Base-by-base conservation (phyloP, 2,113 vertebrate species). In the Leptobrachium ailaonicum region DNA sequence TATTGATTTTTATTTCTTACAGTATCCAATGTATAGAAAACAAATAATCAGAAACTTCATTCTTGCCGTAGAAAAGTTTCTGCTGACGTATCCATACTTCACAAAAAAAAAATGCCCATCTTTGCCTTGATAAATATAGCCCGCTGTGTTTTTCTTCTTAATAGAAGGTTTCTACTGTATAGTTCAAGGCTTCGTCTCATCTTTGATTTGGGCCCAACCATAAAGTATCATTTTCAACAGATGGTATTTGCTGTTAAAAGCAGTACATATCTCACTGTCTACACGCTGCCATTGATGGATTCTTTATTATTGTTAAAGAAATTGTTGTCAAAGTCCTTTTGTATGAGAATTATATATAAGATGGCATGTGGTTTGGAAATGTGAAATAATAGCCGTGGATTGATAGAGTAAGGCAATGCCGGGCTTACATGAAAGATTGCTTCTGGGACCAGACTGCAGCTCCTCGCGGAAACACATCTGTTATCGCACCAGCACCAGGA, bases 291-390 rank as follows among this genome's bases (percentile, higher is more conserved):
- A 64, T 54, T 77, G 75, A 77, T 69, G 75, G 66, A 77, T 77
- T 77, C 66, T 77, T 58, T 77, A 77, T 77, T 77, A 77, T 77
- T 70, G 75, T 77, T 77, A 62, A 58, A 77, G 66, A 77, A 77
- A 77, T 77, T 45, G 66, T 69, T 69, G 75, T 60, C 75, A 69
- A 63, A 63, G 41, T 45, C 67, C 75, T 70, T 32, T 77, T 77
- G 75, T 77, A 70, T 69, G 53, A 60, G 75, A 66, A 69, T 77
- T 77, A 77, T 69, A 77, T 69, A 77, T 77, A 77, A 77, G 75
- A 77, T 69, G 75, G 41, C 69, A 66, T 69, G 75, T 70, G 53
- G 75, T 54, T 32, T 77, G 13, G 75, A 77, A 77, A 77, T 69
- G 66, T 69, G 53, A 77, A 77, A 58, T 71, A 63, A 53, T 71